Evolutionary conservation across 2,797 vertebrate species (phyloP).

Genomic region (Lacerta agilis): DNA sequence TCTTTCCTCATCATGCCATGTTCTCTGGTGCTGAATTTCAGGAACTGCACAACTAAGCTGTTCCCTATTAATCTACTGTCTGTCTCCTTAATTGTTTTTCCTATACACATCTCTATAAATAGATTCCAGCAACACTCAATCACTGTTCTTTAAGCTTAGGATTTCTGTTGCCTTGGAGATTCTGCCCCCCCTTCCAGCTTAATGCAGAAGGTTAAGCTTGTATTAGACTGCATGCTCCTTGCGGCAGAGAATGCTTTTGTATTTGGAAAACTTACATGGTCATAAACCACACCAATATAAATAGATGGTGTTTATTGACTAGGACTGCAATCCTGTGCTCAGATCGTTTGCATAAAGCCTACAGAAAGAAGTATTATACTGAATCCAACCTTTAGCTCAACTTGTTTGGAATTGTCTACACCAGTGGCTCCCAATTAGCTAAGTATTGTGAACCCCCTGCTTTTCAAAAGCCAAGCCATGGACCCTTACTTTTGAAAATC

Average conservation of each 20-base stretch:
- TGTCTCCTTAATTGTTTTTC: conserved; percentile 77
- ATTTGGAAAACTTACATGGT: conserved; percentile 8
- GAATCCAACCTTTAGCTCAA: background rate
- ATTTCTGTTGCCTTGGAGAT: conserved; percentile 79
- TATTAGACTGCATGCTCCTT: conserved; percentile 57
- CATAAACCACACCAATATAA: conserved; percentile 14
- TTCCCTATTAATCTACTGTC: conserved; percentile 71
- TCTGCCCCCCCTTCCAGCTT: conserved; percentile 23
- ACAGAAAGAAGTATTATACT: background rate
- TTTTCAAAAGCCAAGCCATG: no score
- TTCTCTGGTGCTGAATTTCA: conserved; percentile 51
- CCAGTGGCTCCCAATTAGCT: no score
- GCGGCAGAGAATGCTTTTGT: conserved; percentile 59
- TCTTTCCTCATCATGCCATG: conserved; percentile 19
- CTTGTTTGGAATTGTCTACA: background rate
- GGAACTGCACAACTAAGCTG: conserved; percentile 64
- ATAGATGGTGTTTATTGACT: conserved; percentile 23
- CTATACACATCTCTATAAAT: conserved; percentile 79
- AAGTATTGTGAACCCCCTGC: no score
- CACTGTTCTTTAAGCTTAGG: conserved; percentile 76
- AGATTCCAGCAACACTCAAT: conserved; percentile 72
- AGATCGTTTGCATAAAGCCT: background rate
- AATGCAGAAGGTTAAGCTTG: conserved; percentile 43
- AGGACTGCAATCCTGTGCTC: background rate
- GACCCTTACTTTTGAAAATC: no score